Conservation (phyloP, 1,140 invertebrate genomes). For the Eurosta solidaginis region DNA sequence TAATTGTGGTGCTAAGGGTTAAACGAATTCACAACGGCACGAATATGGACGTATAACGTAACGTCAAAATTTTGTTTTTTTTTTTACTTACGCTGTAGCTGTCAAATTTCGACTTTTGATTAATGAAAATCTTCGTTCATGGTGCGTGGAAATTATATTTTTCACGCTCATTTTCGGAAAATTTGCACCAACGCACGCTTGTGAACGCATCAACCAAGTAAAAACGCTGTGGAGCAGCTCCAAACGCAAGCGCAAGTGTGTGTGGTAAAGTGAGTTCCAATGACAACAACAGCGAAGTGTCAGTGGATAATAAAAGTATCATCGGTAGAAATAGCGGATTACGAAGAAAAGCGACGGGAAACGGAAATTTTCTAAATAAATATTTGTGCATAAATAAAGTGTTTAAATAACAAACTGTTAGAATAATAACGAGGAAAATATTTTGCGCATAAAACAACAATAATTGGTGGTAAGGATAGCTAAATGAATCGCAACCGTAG, state of each 20-base stretch:
- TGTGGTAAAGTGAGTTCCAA: background rate
- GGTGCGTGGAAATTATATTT: too few species aligned
- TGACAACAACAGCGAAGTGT: conserved; percentile 8
- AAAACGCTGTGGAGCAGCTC: conserved; percentile 5
- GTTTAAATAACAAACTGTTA: too few species aligned
- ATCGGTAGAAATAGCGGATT: background rate
- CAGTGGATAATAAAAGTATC: background rate
- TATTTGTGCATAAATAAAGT: too few species aligned
- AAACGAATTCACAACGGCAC: background rate
- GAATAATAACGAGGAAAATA: too few species aligned
- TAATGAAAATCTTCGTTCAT: background rate
- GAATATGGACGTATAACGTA: background rate
- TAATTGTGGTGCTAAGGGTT: background rate
- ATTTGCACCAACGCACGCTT: background rate
- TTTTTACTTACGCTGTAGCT: background rate
- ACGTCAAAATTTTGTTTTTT: background rate
- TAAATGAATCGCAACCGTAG: background rate
- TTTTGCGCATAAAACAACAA: background rate
- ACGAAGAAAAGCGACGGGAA: background rate
- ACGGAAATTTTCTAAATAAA: conserved; percentile 8
- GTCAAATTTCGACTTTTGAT: background rate
- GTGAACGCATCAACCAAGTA: background rate
- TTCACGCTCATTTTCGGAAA: background rate
- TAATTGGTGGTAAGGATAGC: background rate
- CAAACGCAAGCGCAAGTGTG: conserved; percentile 11